Conservation (phyloP, 1,140 invertebrate species). For the Drosophila seguyi region DNA sequence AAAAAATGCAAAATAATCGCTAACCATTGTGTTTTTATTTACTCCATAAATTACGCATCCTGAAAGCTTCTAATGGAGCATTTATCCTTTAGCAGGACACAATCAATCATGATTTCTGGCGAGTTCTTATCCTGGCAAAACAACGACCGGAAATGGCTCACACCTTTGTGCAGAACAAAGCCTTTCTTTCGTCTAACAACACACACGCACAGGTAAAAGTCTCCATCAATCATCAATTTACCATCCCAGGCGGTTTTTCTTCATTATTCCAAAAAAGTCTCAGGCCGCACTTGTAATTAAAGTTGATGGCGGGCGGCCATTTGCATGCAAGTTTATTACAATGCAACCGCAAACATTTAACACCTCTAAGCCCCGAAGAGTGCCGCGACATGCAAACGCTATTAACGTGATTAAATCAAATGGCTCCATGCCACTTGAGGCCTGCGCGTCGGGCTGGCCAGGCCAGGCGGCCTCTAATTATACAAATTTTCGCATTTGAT, state of each 20-base stretch:
- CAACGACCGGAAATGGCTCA: conserved; percentile 47
- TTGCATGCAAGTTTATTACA: conserved; percentile 67
- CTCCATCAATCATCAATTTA: conserved; percentile 69
- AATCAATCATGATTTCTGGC: conserved; percentile 31
- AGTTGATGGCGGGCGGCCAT: conserved; percentile 66
- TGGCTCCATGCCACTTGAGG: conserved; percentile 41
- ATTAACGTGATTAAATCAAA: conserved; percentile 82
- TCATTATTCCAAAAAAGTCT: conserved; percentile 41
- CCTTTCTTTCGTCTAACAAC: conserved; percentile 5
- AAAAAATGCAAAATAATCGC: conserved; percentile 73
- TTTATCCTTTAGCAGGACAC: conserved; percentile 16
- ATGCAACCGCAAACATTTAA: conserved; percentile 74
- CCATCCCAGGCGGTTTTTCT: conserved; percentile 56
- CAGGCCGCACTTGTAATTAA: conserved; percentile 56
- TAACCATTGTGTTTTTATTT: conserved; percentile 42
- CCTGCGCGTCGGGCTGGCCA: conserved; percentile 6
- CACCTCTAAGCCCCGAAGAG: conserved; percentile 54
- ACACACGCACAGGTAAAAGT: conserved; percentile 13
- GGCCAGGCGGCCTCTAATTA: conserved; percentile 60
- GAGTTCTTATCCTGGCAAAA: conserved; percentile 18
- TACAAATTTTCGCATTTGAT: conserved; percentile 78
- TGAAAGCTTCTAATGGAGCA: background rate
- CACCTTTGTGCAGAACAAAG: conserved; percentile 29
- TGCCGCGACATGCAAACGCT: conserved; percentile 74
- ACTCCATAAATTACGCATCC: conserved; percentile 4